A percentile compares a stretch with the other conserved stretches of the same genome.
These are phyloP conservation scores for Hydrochoerus hydrochaeris DNA, from an alignment of 2,113 vertebrate genomes.

Conservation along the genomic window DNA sequence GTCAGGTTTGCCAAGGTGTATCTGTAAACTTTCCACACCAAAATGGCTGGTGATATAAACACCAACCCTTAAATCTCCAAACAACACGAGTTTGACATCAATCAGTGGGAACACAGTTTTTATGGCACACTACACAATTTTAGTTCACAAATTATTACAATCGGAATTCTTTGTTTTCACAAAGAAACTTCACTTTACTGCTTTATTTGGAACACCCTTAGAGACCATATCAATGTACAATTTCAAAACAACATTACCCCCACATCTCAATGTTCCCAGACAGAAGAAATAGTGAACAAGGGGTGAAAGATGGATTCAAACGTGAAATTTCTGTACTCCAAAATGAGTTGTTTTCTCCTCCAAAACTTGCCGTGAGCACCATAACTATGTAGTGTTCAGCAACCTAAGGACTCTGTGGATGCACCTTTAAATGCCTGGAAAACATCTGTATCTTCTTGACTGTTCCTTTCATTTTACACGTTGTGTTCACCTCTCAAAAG, in stretches of 20 bases:
- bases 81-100: background rate
- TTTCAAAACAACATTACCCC: background rate
- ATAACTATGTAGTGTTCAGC: background rate
- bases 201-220: background rate
- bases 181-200: background rate
- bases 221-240: background rate
- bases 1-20: background rate
- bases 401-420: background rate
- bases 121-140: background rate
- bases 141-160: background rate
- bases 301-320: background rate
- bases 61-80: background rate
- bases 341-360: background rate
- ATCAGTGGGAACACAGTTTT: background rate
- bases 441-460: background rate
- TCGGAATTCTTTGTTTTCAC: background rate
- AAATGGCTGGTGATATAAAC: slow-evolving; percentile 6
- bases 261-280: background rate
- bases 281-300: background rate
- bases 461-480: background rate
- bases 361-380: background rate
- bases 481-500: background rate
- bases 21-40: background rate
- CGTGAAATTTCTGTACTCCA: background rate
- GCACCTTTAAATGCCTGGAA: background rate